phyloP scores from a whole-genome alignment of 35 echinoderm and acorn worm species.

The Lytechinus pictus region DNA sequence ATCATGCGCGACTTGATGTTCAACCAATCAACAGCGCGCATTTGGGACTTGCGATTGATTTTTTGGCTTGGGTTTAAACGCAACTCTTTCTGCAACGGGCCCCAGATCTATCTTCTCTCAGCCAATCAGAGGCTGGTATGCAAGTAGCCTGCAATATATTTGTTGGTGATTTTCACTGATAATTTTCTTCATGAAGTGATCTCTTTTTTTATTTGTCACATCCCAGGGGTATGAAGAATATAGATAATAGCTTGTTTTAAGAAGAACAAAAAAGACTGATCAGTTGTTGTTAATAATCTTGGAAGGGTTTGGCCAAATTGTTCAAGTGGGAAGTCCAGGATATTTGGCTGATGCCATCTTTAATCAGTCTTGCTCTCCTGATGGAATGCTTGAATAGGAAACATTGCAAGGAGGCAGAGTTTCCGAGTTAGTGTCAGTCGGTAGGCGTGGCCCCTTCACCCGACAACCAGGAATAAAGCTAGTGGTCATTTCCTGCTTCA shows the following conservation, averaged over 20 bases:
- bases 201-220: not conserved
- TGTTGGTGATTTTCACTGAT: not conserved
- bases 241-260: not conserved
- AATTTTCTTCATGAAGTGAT: not conserved
- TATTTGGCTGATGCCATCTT: not conserved
- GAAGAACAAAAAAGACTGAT: not conserved
- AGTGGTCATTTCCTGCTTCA: constrained; percentile 20
- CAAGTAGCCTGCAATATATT: too few relatives aligned
- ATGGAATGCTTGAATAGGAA: constrained; percentile 40
- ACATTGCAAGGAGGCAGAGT: not conserved
- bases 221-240: not conserved
- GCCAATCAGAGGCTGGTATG: too few relatives aligned
- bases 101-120: too few relatives aligned
- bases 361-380: not conserved
- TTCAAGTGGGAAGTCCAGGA: not conserved
- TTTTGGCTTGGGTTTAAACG: too few relatives aligned
- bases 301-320: not conserved
- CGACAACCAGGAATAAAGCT: constrained; percentile 31
- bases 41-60: too few relatives aligned
- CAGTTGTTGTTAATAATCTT: not conserved
- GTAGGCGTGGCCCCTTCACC: constrained; percentile 14
- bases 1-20: too few relatives aligned
- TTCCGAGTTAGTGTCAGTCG: constrained; percentile 2
- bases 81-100: too few relatives aligned
- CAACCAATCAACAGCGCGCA: too few relatives aligned